phyloP scores from a whole-genome alignment of 2,888 invertebrate species.

The Mechanitis messenoides region DNA sequence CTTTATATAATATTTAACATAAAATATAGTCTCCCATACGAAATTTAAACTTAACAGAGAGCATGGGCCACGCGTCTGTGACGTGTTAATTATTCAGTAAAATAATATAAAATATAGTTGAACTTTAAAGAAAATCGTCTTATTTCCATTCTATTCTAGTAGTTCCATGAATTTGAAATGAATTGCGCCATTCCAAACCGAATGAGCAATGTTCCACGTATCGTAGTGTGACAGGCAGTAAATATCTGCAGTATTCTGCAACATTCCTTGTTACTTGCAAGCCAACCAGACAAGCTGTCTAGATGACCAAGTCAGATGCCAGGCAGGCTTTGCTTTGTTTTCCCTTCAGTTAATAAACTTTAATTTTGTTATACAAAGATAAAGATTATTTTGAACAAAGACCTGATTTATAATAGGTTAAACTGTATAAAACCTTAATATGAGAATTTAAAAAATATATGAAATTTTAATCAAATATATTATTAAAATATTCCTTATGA shows the following conservation, averaged over 20 bases:
- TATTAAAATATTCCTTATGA: no score
- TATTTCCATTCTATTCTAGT: neutral
- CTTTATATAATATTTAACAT: neutral
- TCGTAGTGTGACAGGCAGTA: conserved; percentile 9
- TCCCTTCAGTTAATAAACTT: neutral
- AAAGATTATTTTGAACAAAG: no score
- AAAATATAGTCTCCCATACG: neutral
- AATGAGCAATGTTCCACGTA: conserved; percentile 5
- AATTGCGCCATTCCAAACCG: neutral
- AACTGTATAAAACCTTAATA: no score
- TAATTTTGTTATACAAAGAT: no score
- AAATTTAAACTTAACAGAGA: no score
- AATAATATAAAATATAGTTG: neutral
- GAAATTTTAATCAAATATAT: no score
- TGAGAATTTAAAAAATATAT: no score
- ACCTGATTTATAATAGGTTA: no score
- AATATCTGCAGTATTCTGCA: conserved; percentile 12
- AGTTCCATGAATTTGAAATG: neutral
- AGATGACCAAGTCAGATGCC: conserved; percentile 5
- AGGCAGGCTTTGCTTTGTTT: neutral
- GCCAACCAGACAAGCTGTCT: conserved; percentile 4
- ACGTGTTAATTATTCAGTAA: no score
- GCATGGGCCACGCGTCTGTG: no score
- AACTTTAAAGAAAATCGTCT: neutral
- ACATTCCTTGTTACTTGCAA: conserved; percentile 11